These are phyloP conservation scores for Vandiemenella viatica DNA, from an alignment of 2,888 invertebrate species.

Conservation along the genomic window DNA sequence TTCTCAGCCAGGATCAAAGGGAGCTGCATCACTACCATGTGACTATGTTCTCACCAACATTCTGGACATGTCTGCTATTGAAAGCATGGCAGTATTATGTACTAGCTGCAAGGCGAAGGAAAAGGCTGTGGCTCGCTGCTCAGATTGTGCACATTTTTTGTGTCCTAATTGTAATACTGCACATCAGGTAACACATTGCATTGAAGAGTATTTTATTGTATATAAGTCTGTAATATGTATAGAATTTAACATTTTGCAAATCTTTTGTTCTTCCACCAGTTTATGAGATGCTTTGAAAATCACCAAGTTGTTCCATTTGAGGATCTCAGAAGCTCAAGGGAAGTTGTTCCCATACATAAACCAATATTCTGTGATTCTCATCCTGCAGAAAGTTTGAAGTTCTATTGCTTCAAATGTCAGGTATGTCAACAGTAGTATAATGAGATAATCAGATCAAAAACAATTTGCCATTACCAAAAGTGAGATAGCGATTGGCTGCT, in stretches of 20 bases:
- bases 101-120: slow-evolving; percentile 93
- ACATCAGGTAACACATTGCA: slow-evolving; percentile 42
- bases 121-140: slow-evolving; percentile 83
- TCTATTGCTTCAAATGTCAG: slow-evolving; percentile 73
- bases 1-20: slow-evolving; percentile 52
- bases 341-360: slow-evolving; percentile 73
- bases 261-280: slow-evolving; percentile 26
- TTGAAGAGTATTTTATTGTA: neutral
- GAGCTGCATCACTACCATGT: slow-evolving; percentile 62
- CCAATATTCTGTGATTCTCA: slow-evolving; percentile 75
- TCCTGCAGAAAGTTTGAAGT: slow-evolving; percentile 67
- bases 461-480: no score
- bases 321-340: slow-evolving; percentile 60
- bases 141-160: slow-evolving; percentile 86
- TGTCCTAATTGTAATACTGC: slow-evolving; percentile 90
- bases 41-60: slow-evolving; percentile 80
- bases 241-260: neutral
- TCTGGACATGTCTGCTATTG: slow-evolving; percentile 65
- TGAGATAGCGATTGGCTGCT: no score
- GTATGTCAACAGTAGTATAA: slow-evolving; percentile 25
- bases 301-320: slow-evolving; percentile 83
- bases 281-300: slow-evolving; percentile 93
- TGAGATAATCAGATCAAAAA: no score
- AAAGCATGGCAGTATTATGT: slow-evolving; percentile 52
- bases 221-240: no score